These are phyloP conservation scores for Pituophis catenifer DNA, from an alignment of 2,113 vertebrate species.

Conservation along the genomic window DNA sequence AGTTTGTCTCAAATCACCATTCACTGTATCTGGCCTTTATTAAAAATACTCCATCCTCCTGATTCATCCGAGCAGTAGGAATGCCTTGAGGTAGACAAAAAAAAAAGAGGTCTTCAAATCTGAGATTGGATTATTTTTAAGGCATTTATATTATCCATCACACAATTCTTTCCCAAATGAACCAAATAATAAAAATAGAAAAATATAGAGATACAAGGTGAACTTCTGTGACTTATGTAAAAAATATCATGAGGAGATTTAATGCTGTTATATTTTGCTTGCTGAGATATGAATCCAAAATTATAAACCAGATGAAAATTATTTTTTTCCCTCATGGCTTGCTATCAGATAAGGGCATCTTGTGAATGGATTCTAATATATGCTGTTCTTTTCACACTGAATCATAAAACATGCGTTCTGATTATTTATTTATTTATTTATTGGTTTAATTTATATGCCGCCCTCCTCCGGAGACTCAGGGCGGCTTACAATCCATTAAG, in stretches of 20 bases:
- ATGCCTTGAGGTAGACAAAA: neutral
- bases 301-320: neutral
- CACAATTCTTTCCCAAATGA: neutral
- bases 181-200: neutral
- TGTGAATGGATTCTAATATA: neutral
- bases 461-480: too few relatives aligned
- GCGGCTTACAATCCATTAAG: too few relatives aligned
- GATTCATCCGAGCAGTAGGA: neutral
- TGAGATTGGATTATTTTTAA: neutral
- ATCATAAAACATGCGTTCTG: neutral
- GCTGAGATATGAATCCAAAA: neutral
- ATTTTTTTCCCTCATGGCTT: neutral
- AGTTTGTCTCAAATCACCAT: neutral
- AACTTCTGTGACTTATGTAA: neutral
- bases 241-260: neutral
- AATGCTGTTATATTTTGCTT: neutral
- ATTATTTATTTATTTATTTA: neutral
- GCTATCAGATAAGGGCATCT: neutral
- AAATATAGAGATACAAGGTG: neutral
- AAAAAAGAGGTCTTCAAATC: neutral
- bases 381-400: neutral
- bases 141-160: neutral
- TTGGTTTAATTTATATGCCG: too few relatives aligned
- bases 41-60: neutral
- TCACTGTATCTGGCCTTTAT: neutral